Percentiles rank a stretch among this genome's conserved stretches.
Evolutionary conservation across 2,888 invertebrate genomes (phyloP).

Genomic region (Tetrapedia diversipes): DNA sequence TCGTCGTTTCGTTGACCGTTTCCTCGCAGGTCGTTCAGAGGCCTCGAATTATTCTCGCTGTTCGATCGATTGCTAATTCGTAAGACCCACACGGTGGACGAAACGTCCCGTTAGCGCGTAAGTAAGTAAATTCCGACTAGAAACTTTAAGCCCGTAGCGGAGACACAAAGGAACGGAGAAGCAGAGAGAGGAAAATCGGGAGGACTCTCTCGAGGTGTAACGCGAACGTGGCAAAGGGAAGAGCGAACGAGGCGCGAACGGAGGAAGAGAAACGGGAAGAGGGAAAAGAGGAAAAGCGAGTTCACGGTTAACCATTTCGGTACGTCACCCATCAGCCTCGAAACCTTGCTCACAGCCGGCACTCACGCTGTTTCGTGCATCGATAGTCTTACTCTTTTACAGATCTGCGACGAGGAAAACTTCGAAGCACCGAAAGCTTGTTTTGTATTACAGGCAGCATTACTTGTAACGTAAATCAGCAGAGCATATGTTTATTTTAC

Average conservation of each 20-base stretch:
- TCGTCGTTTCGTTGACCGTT: slow-evolving; percentile 64
- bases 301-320: not conserved
- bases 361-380: too few species aligned
- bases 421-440: too few species aligned
- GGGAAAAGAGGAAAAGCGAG: slow-evolving; percentile 2
- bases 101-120: slow-evolving; percentile 43
- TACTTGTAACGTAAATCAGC: too few species aligned
- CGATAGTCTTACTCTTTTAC: too few species aligned
- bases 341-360: too few species aligned
- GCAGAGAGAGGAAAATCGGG: not conserved
- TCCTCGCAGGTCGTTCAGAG: slow-evolving; percentile 61
- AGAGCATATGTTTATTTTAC: too few species aligned
- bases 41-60: slow-evolving; percentile 66
- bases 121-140: slow-evolving; percentile 53
- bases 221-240: not conserved
- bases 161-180: not conserved
- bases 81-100: slow-evolving; percentile 55
- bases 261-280: not conserved
- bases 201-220: slow-evolving; percentile 1
- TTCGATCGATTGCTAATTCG: slow-evolving; percentile 62
- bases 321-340: too few species aligned
- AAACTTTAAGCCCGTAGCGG: slow-evolving; percentile 46
- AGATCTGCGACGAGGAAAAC: too few species aligned
- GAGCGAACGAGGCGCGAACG: too few species aligned
- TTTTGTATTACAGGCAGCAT: too few species aligned